Evolutionary conservation across 1,140 invertebrate genomes (phyloP), one percentile per base, ranked within the genome.

Genomic region (Ruditapes philippinarum): DNA sequence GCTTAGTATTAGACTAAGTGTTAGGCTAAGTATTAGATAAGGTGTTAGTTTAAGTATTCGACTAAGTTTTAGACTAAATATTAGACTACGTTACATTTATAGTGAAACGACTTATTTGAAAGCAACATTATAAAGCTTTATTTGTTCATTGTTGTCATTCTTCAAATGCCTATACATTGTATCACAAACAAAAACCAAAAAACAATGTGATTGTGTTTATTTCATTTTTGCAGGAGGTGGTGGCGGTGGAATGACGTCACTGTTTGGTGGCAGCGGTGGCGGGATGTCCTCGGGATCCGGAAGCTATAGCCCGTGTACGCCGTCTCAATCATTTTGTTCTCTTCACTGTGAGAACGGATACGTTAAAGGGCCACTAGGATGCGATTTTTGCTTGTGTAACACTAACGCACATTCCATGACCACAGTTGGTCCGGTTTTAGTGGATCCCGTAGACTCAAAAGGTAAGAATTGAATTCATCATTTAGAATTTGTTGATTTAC

Each of bases 321-420:
- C 81, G 2, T 5, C 19, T 36, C 81, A 84, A 22, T 11, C 38
- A 11, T 2, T 36, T 4, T 84, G 81, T 31, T 14, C 42, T 7
- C 45, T 84, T 36, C 19, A 73, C 2, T 84, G 81, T 51, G 60
- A 7, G 4, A 49, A 42, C n/a, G 81, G 81, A 12, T 84, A 84
- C 62, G 38, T 84, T 0, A 68, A 73, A 42, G 81, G 81, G 0
- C 81, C 81, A 42, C 14, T 0, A 11, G 81, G 81, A 25, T 84
- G 81, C 33, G 65, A 84, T 33, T 84, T 84, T 40, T 84, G 81
- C 28, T 28, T 51, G 62, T 83, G 80, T 14, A 36, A 68, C 28
- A 51, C 25, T 12, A 31, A 45, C n/a, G 9, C 38, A 28, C 14
- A 22, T 22, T 42, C 36, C 33, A 12, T 33, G 22, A 51, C 81